phyloP scores from a whole-genome alignment of 2,113 vertebrate genomes.

The Stigmatopora nigra region DNA sequence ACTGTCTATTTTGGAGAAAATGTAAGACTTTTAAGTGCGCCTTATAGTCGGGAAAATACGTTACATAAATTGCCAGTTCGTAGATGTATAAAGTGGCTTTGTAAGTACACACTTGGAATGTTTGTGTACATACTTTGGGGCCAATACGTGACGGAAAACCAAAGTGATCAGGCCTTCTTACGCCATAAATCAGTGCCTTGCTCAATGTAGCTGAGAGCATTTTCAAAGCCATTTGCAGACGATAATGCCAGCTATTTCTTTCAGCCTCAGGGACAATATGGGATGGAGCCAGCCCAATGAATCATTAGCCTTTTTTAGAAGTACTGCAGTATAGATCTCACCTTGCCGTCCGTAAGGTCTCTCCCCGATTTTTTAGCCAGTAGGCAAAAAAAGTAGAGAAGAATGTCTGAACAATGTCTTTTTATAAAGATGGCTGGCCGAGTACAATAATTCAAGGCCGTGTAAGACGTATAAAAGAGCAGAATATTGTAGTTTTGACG shows the following conservation, averaged over 20 bases:
- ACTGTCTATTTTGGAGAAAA: too few relatives aligned
- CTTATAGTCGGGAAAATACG: too few relatives aligned
- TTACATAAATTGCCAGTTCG: slow-evolving; percentile 23
- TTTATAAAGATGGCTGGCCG: not conserved
- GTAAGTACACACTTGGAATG: slow-evolving; percentile 10
- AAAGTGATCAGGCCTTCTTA: slow-evolving; percentile 48
- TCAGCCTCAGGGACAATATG: slow-evolving; percentile 45
- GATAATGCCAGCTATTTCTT: slow-evolving; percentile 70
- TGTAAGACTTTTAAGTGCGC: too few relatives aligned
- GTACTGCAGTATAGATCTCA: slow-evolving; percentile 49
- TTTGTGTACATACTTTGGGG: slow-evolving; percentile 32
- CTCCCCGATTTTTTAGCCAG: slow-evolving; percentile 37
- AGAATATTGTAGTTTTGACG: not conserved
- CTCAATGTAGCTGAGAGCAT: slow-evolving; percentile 67
- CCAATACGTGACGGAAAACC: slow-evolving; percentile 32
- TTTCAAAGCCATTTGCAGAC: slow-evolving; percentile 71
- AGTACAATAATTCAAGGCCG: not conserved
- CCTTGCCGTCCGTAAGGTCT: slow-evolving; percentile 52
- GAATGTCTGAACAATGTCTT: slow-evolving; percentile 27
- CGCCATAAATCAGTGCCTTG: slow-evolving; percentile 67
- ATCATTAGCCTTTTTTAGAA: slow-evolving; percentile 68
- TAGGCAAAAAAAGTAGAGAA: slow-evolving; percentile 34
- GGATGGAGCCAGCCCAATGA: slow-evolving; percentile 57
- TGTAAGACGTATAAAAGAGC: not conserved
- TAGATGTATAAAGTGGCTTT: slow-evolving; percentile 10